Evolutionary conservation across 2,113 vertebrate species (phyloP).

Genomic region (Xiphophorus couchianus): DNA sequence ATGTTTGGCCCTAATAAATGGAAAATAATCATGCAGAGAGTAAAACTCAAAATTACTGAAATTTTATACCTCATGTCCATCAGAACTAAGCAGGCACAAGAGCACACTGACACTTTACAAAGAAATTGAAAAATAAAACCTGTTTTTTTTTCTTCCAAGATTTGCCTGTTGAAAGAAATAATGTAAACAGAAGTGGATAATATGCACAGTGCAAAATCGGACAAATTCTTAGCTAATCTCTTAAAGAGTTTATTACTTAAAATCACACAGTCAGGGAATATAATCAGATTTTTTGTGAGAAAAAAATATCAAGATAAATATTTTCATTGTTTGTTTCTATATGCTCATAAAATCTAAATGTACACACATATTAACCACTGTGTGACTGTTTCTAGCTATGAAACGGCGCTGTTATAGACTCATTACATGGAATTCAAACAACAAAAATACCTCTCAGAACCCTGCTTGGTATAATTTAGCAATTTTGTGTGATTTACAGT

Average conservation of each 20-base stretch:
- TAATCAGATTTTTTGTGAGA: no score
- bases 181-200: no score
- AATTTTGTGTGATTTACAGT: neutral
- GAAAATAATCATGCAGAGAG: neutral
- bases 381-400: neutral
- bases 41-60: neutral
- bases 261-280: no score
- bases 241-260: no score
- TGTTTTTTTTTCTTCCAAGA: no score
- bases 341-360: no score
- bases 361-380: neutral
- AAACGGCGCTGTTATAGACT: neutral
- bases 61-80: neutral
- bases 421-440: neutral
- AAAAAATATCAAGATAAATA: no score
- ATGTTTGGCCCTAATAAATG: neutral
- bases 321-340: no score
- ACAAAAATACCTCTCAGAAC: neutral
- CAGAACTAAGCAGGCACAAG: neutral
- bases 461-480: neutral
- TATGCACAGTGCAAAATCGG: no score
- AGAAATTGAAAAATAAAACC: neutral
- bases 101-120: neutral
- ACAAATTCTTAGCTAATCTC: no score
- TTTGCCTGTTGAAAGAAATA: no score